Conservation (phyloP, 2,797 vertebrate species). For the Ficedula albicollis region DNA sequence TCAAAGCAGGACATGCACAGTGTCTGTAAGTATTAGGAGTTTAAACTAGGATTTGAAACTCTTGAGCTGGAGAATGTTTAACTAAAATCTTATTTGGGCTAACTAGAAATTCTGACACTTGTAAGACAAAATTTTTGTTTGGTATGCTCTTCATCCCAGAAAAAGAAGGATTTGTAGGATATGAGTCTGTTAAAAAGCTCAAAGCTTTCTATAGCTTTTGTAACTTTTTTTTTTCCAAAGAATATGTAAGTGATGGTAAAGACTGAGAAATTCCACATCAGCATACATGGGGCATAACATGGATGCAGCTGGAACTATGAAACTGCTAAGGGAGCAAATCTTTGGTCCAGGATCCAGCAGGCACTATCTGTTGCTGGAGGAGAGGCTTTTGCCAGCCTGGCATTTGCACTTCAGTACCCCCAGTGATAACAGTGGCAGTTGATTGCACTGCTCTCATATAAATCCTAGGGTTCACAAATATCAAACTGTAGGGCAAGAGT, state of each 20-base stretch:
- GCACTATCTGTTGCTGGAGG: neutral
- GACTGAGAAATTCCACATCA: neutral
- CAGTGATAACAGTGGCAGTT: neutral
- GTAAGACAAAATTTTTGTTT: neutral
- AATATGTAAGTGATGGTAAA: neutral
- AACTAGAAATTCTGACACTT: neutral
- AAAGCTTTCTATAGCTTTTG: neutral
- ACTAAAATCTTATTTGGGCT: neutral
- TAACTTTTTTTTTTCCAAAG: neutral
- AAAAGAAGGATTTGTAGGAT: neutral
- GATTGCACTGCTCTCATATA: neutral
- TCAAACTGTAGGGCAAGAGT: neutral
- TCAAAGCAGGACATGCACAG: neutral
- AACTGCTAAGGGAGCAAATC: neutral
- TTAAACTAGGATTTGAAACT: neutral
- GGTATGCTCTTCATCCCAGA: neutral
- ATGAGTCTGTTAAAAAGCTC: neutral
- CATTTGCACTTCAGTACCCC: neutral
- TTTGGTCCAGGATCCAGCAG: neutral
- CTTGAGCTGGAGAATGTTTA: neutral
- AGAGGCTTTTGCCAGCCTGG: neutral
- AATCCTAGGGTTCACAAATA: neutral
- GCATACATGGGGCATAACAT: neutral
- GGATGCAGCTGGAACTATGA: neutral
- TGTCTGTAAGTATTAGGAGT: neutral